Evolutionary conservation across 2,113 vertebrate genomes (phyloP).

Genomic region (Hyaena hyaena): DNA sequence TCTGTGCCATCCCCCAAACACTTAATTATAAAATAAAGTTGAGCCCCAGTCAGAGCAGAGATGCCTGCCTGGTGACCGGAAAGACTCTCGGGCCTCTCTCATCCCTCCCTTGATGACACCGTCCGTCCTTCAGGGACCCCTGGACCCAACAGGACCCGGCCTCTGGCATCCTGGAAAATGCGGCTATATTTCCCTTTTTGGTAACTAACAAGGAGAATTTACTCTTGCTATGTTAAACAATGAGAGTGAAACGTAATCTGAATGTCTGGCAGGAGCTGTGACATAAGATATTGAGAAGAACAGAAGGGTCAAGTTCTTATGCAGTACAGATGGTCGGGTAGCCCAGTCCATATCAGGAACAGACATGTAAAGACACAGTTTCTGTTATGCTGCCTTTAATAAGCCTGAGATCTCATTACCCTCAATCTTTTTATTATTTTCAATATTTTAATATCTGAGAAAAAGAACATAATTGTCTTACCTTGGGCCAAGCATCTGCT

Average conservation of each 20-base stretch:
- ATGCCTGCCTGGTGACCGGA: too few species aligned
- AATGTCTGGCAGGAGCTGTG: neutral
- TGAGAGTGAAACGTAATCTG: neutral
- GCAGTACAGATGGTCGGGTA: rapidly evolving
- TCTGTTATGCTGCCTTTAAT: neutral
- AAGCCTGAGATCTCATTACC: neutral
- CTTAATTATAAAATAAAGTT: too few species aligned
- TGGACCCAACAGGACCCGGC: too few species aligned
- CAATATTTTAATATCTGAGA: neutral
- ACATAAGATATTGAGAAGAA: neutral
- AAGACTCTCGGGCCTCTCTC: too few species aligned
- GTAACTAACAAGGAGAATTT: neutral
- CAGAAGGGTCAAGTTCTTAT: neutral
- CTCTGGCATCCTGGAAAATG: neutral
- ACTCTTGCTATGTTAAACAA: neutral
- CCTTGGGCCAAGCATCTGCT: neutral
- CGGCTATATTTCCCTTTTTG: neutral
- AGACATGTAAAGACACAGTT: neutral
- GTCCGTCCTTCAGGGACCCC: too few species aligned
- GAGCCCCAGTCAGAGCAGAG: too few species aligned
- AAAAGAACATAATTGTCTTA: neutral
- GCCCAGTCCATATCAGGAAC: rapidly evolving
- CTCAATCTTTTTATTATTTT: neutral
- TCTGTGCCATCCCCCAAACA: too few species aligned
- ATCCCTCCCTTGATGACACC: too few species aligned